Evolutionary conservation across 2,797 vertebrate genomes (phyloP), one percentile per base, ranked within the genome.

Genomic region (Loriculus beryllinus): DNA sequence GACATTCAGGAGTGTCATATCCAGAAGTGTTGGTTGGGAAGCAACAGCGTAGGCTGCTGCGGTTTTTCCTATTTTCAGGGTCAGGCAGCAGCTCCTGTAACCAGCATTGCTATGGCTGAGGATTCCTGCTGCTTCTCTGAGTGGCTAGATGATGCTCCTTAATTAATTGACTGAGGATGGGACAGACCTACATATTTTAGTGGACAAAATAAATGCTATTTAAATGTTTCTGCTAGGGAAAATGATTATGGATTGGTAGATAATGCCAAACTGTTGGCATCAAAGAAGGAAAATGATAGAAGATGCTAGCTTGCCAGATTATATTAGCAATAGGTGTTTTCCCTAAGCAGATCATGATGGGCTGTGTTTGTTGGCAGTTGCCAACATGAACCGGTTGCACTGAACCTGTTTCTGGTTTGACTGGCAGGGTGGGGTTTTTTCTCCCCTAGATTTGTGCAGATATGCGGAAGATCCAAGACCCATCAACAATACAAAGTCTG

Each of bases 21-120:
- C 18, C 31, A 12, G 31, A 10, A 3, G 49, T 1, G 0, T 37
- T 49, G 33, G 1, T 11, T n/a, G 35, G 39, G 43, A 43, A 40
- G 75, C 4, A 29, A 33, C 33, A 3, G 0, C 13, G 7, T 5
- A 16, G 29, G 64, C 68, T 89, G 35, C 64, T 49, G 13, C 3
- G 3, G 22, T 26, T 42, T 12, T 16, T 25, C 21, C 25, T 23
- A 14, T 29, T 62, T n/a, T 29, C n/a, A 9, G 52, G 14, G 12
- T 29, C 29, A 3, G 69, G 33, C 8, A 18, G 45, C 14, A 48
- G 43, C n/a, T 79, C 12, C 37, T 3, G 22, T 28, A 69, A 54
- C 40, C 33, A 39, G 52, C 48, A 5, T 7, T 25, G 51, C 42
- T 45, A 6, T 21, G 28, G 37, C 23, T 64, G 56, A 29, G 25